Evolutionary conservation across 2,888 invertebrate genomes (phyloP).

Genomic region (Scaptomyza caliginosa): DNA sequence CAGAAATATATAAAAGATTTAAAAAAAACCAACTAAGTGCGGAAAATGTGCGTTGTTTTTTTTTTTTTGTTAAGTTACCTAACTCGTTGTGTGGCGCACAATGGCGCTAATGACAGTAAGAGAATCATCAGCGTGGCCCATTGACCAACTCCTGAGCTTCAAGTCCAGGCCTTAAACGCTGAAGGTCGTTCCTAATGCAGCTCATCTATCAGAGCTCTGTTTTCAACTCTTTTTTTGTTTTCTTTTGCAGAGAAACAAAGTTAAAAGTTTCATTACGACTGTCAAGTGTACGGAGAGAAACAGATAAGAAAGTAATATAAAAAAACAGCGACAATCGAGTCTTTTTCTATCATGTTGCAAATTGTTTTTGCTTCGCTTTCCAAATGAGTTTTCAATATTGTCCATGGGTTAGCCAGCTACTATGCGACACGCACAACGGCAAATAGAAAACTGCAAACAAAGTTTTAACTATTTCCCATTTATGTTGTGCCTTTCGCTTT

Average conservation of each 20-base stretch:
- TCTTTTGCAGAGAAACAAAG: constrained; percentile 25
- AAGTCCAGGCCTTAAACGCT: constrained; percentile 1
- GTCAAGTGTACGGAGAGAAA: constrained; percentile 29
- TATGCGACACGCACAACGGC: constrained; percentile 55
- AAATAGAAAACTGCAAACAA: constrained; percentile 54
- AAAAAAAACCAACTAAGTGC: constrained; percentile 42
- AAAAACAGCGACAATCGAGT: constrained; percentile 14
- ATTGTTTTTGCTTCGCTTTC: constrained; percentile 35
- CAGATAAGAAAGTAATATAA: not conserved
- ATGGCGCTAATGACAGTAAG: constrained; percentile 60
- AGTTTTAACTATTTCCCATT: constrained; percentile 35
- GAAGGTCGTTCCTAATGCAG: constrained; percentile 57
- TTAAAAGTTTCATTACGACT: constrained; percentile 45
- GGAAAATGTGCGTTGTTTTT: constrained; percentile 53
- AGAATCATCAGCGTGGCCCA: constrained; percentile 46
- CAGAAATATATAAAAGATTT: constrained; percentile 9
- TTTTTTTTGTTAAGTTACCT: constrained; percentile 10
- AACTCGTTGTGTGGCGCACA: constrained; percentile 13
- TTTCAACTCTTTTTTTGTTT: not conserved
- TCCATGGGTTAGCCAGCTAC: constrained; percentile 12
- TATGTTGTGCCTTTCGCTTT: constrained; percentile 1
- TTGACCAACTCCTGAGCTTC: constrained; percentile 49
- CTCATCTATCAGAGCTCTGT: constrained; percentile 38
- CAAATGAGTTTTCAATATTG: constrained; percentile 72
- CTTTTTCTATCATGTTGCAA: constrained; percentile 36